Base-by-base conservation (phyloP, 2,797 vertebrate genomes). In the Mallotus villosus region DNA sequence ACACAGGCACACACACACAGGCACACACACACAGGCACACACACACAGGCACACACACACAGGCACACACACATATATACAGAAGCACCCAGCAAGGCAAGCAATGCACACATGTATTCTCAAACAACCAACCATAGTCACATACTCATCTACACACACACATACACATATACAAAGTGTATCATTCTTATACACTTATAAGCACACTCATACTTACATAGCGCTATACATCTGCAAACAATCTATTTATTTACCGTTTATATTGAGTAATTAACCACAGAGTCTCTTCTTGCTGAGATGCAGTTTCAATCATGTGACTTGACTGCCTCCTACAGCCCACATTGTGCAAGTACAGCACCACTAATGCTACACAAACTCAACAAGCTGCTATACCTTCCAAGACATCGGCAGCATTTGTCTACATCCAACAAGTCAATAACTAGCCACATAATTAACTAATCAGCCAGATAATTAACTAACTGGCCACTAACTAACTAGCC, bases 61-160 rank as follows among this genome's bases (percentile, higher is more conserved):
- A 70, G 19, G 69, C 65, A 46, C 65, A 66, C 68, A 65, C 12
- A 67, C 27, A 67, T 17, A 67, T 51, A 68, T 63, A 59, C 63
- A 22, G 21, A 21, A 59, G 51, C 60, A 62, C 60, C 51, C 41
- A 65, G n/a, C 29, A 41, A 12, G 8, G 17, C 24, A 57, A 51
- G 27, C 1, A 25, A 25, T 29, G 63, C 21, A 72, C 69, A 46
- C 61, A 67, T 69, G 49, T 16, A 70, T 29, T 53, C 19, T 57
- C 25, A 49, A 8, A 4, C 16, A 6, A 6, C 27, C 27, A 37
- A 3, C 1, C n/a, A 63, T 3, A 19, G 14, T 34, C 53, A 32
- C 22, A 51, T 17, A 68, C 66, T 69, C 71, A 68, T 68, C 74
- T 51, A 59, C 17, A 51, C 59, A 57, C 61, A 67, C 1, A 67